Percentiles rank a stretch among this genome's conserved stretches.
phyloP scores from a whole-genome alignment of 2,113 vertebrate genomes.

The Microcebus jonahi region DNA sequence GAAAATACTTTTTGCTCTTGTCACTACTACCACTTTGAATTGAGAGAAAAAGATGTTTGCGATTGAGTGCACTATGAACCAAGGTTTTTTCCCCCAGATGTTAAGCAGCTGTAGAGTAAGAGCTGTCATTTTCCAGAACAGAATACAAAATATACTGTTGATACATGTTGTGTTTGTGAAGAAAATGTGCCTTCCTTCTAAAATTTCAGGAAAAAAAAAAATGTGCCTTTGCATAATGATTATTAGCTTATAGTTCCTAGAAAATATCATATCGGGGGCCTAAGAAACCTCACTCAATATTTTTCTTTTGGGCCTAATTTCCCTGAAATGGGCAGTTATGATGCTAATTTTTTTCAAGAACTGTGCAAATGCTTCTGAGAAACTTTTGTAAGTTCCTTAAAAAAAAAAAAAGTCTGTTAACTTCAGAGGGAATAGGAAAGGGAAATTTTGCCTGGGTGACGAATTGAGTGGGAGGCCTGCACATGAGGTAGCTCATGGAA shows the following conservation, averaged over 20 bases:
- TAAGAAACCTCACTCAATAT: not conserved
- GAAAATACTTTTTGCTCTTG: not conserved
- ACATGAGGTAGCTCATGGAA: not conserved
- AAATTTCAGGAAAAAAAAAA: no score
- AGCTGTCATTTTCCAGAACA: not conserved
- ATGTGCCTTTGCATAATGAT: not conserved
- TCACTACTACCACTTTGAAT: not conserved
- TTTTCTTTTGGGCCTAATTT: slow-evolving; percentile 58
- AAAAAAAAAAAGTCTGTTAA: not conserved
- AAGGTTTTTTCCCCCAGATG: slow-evolving; percentile 27
- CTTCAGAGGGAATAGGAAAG: not conserved
- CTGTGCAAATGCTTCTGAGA: not conserved
- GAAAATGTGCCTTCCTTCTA: not conserved
- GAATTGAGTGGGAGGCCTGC: not conserved
- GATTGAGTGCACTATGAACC: not conserved
- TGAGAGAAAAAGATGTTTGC: not conserved
- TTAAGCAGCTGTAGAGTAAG: not conserved
- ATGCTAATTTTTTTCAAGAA: slow-evolving; percentile 11
- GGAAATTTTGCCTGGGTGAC: not conserved
- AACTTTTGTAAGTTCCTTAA: slow-evolving; percentile 26
- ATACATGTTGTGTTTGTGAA: slow-evolving; percentile 2
- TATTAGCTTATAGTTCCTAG: not conserved
- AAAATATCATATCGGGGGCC: not conserved
- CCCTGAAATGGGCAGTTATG: slow-evolving; percentile 30
- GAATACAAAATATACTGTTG: not conserved